phyloP scores from a whole-genome alignment of 2,797 vertebrate genomes.

The Pachyuromys duprasi region DNA sequence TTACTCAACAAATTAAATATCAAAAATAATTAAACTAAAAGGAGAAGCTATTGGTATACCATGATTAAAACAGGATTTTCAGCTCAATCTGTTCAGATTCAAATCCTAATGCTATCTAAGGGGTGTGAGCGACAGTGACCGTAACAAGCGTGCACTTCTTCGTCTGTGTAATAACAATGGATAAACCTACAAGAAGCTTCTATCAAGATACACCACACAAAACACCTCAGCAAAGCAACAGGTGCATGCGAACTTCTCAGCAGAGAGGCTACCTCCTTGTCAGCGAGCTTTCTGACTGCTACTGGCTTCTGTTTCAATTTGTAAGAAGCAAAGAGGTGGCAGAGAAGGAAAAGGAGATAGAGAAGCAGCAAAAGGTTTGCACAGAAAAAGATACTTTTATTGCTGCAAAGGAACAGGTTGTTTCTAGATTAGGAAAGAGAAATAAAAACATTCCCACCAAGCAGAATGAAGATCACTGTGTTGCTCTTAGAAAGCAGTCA shows the following conservation, averaged over 20 bases:
- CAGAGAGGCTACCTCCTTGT: not conserved
- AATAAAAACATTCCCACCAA: constrained; percentile 44
- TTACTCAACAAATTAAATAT: constrained; percentile 48
- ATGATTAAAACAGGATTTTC: constrained; percentile 34
- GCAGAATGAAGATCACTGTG: not conserved
- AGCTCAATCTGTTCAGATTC: constrained; percentile 27
- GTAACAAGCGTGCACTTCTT: constrained; percentile 2
- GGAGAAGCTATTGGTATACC: not conserved
- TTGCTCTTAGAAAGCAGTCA: constrained; percentile 21
- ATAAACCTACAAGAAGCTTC: not conserved
- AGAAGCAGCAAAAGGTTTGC: not conserved
- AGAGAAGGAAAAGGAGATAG: not conserved
- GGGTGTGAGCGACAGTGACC: not conserved
- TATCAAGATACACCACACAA: not conserved
- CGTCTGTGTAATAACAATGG: not conserved
- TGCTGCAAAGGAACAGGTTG: not conserved
- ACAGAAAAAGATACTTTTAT: constrained; percentile 14
- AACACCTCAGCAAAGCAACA: not conserved
- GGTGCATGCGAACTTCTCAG: not conserved
- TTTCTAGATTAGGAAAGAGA: constrained; percentile 52
- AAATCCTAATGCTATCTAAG: not conserved
- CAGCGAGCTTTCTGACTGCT: not conserved
- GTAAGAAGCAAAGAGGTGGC: not conserved
- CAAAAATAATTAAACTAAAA: constrained; percentile 40
- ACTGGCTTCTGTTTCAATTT: not conserved